Evolutionary conservation across 2,113 vertebrate species (phyloP), one percentile per base, ranked within the genome.

Genomic region (Montifringilla adamsi): DNA sequence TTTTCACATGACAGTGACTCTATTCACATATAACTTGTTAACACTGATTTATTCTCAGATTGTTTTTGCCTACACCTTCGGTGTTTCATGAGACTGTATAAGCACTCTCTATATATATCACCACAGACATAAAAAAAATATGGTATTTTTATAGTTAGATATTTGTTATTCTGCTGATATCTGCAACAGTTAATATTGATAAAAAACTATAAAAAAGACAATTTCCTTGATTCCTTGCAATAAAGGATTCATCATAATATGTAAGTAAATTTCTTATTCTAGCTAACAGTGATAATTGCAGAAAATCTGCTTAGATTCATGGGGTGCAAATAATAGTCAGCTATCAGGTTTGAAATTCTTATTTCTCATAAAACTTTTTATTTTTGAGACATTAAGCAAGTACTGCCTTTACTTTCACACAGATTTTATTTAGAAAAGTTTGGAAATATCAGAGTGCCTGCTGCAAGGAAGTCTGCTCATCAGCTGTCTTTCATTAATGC

Each of bases 381-480:
- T 63, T 90, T 92, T 70, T 49, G 37, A 91, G 92, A 52, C 22
- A 87, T 64, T 77, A 93, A 84, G 72, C 43, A 82, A 89, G 11
- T 63, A 24, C n/a, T 6, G 20, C 52, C 31, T 95, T 83, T 96
- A 82, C 12, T 87, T 93, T 93, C 52, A 74, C 30, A 85, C 28
- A 43, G 49, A 89, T 66, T 93, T 96, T 90, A 95, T 95, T 96
- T 85, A 95, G 84, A 84, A 66, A 95, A 94, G 64, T 60, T 90
- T 87, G 52, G 28, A 50, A 90, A 62, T 76, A 73, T 13, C 49
- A 68, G 33, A 85, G 52, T 53, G n/a, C 15, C 63, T 58, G 43
- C 55, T 94, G 50, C 41, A 94, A 73, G 70, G 52, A 53, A 17
- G 11, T 89, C 94, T 96, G 20, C 44, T 95, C 74, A 90, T 95